A percentile compares a stretch with the other conserved stretches of the same genome.
These are phyloP conservation scores for Gadopsis marmoratus DNA, from an alignment of 2,797 vertebrate species.

Conservation along the genomic window DNA sequence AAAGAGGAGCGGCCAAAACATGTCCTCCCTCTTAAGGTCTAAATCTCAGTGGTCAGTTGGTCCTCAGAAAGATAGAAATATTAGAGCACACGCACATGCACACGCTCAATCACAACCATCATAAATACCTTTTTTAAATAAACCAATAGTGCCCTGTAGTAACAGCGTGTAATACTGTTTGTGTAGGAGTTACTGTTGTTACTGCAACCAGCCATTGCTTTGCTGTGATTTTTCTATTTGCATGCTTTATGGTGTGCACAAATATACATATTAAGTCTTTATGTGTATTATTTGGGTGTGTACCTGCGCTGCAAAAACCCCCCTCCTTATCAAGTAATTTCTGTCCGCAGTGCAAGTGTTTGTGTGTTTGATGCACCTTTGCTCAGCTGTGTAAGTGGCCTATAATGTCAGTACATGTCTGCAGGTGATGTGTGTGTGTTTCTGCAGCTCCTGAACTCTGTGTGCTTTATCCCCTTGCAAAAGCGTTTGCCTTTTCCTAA, in stretches of 20 bases:
- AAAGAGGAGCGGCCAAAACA: not conserved
- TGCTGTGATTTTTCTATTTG: no score
- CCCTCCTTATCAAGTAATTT: no score
- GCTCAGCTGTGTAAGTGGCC: slow-evolving; percentile 9
- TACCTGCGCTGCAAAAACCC: no score
- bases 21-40: not conserved
- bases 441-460: slow-evolving; percentile 45
- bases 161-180: slow-evolving; percentile 19
- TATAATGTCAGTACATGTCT: slow-evolving; percentile 34
- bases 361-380: slow-evolving; percentile 19
- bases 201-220: slow-evolving; percentile 13
- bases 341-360: not conserved
- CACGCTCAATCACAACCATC: not conserved
- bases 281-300: no score
- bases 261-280: no score
- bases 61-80: not conserved
- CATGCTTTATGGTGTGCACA: no score
- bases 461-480: slow-evolving; percentile 29
- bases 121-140: not conserved
- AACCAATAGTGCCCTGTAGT: not conserved
- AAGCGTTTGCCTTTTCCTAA: slow-evolving; percentile 48
- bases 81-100: not conserved
- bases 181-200: slow-evolving; percentile 34
- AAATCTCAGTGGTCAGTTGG: not conserved
- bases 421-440: slow-evolving; percentile 47